Evolutionary conservation across 1,140 invertebrate species (phyloP).

Genomic region (Drosophila seguyi): DNA sequence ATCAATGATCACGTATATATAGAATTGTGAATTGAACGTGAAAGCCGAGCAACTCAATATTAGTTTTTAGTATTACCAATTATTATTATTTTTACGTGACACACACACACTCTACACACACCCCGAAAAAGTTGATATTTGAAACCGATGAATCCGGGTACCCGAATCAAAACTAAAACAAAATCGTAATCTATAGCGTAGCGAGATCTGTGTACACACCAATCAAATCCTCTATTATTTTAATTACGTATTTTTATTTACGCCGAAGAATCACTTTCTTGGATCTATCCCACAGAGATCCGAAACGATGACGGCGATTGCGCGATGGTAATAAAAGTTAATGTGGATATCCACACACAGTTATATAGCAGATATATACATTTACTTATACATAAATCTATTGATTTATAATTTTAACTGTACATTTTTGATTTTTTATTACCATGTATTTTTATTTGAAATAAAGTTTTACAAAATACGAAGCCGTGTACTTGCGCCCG

Average conservation of each 20-base stretch:
- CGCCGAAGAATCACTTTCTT: slow-evolving; percentile 27
- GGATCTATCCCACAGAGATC: slow-evolving; percentile 12
- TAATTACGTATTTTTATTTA: slow-evolving; percentile 76
- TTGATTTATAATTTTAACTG: slow-evolving; percentile 80
- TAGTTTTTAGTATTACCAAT: slow-evolving; percentile 79
- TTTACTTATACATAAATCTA: slow-evolving; percentile 69
- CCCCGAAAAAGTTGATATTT: slow-evolving; percentile 68
- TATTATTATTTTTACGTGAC: slow-evolving; percentile 65
- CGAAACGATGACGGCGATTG: slow-evolving; percentile 20
- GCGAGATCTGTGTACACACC: slow-evolving; percentile 45
- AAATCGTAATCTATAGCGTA: slow-evolving; percentile 6
- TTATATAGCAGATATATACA: slow-evolving; percentile 63
- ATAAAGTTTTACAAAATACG: slow-evolving; percentile 80
- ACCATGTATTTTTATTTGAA: slow-evolving; percentile 82
- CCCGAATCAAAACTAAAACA: slow-evolving; percentile 30
- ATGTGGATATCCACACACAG: slow-evolving; percentile 48
- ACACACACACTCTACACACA: slow-evolving; percentile 16
- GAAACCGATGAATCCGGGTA: slow-evolving; percentile 43
- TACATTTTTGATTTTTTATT: slow-evolving; percentile 81
- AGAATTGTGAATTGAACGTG: slow-evolving; percentile 66
- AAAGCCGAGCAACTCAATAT: slow-evolving; percentile 82
- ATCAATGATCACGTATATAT: slow-evolving; percentile 50
- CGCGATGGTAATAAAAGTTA: slow-evolving; percentile 42
- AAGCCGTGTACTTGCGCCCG: slow-evolving; percentile 38
- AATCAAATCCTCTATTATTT: slow-evolving; percentile 68